A percentile compares a stretch with the other conserved stretches of the same genome.
Conservation (phyloP, 2,888 invertebrate species). For the Clepsis dumicolana region DNA sequence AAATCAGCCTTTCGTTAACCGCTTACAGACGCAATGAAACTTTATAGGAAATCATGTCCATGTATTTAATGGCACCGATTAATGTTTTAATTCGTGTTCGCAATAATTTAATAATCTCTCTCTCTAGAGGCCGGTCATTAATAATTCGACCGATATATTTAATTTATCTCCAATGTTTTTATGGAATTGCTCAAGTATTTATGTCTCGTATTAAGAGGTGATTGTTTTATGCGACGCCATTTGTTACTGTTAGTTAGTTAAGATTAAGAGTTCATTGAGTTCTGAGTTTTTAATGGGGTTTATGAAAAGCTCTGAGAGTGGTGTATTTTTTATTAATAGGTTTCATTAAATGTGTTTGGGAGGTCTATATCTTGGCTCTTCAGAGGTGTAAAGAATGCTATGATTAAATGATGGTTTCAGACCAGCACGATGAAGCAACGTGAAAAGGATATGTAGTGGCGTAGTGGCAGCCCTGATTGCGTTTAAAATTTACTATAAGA, state of each 20-base stretch:
- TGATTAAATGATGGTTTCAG: no score
- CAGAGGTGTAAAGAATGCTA: no score
- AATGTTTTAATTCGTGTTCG: constrained; percentile 71
- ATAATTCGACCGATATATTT: constrained; percentile 39
- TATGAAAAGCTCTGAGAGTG: no score
- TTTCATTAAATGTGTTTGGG: not conserved
- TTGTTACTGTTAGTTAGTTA: constrained; percentile 18
- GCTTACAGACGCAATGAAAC: constrained; percentile 48
- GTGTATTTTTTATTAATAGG: no score
- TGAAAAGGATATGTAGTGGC: no score
- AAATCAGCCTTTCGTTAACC: constrained; percentile 37
- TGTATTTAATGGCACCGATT: constrained; percentile 67
- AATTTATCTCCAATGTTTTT: constrained; percentile 41
- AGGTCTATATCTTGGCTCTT: no score
- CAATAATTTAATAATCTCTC: constrained; percentile 68
- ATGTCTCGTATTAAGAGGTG: constrained; percentile 37
- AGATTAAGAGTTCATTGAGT: constrained; percentile 25
- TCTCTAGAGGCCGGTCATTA: constrained; percentile 46
- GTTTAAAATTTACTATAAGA: no score
- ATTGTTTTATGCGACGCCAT: constrained; percentile 38
- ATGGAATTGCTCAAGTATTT: constrained; percentile 39
- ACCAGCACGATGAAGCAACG: no score
- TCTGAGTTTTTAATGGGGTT: not conserved
- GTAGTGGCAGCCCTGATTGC: no score
- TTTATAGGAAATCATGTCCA: constrained; percentile 53